These are phyloP conservation scores for Drosophila mayaguana DNA, from an alignment of 2,888 invertebrate genomes.

Conservation along the genomic window DNA sequence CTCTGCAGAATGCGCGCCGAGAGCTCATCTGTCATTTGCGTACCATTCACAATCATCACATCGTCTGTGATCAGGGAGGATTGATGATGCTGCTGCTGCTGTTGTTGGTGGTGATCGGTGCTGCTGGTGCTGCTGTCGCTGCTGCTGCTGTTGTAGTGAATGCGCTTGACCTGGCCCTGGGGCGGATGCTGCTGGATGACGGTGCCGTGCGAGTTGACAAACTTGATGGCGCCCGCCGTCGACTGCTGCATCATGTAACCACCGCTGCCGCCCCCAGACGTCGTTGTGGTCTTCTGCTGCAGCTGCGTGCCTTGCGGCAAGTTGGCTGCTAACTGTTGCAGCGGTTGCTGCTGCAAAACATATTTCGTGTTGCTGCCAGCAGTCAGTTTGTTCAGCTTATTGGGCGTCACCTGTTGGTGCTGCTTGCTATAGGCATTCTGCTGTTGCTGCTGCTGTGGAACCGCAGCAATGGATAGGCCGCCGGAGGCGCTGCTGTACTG, in stretches of 20 bases:
- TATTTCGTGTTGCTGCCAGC: conserved; percentile 64
- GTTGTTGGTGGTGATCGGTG: conserved; percentile 49
- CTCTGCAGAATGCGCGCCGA: conserved; percentile 85
- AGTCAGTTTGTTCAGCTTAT: conserved; percentile 75
- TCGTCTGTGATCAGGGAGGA: conserved; percentile 82
- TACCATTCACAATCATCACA: conserved; percentile 85
- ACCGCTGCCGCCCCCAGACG: conserved; percentile 29
- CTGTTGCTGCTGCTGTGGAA: conserved; percentile 65
- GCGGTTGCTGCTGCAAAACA: conserved; percentile 75
- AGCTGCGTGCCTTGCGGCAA: conserved; percentile 82
- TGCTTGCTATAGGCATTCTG: conserved; percentile 56
- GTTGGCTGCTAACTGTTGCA: conserved; percentile 70
- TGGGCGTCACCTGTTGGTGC: conserved; percentile 60
- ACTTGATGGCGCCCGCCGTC: conserved; percentile 79
- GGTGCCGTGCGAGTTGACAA: conserved; percentile 85
- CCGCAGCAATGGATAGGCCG: conserved; percentile 62
- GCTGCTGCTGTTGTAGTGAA: conserved; percentile 62
- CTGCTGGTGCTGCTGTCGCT: conserved; percentile 45
- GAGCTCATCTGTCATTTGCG: conserved; percentile 85
- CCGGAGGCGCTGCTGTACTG: conserved; percentile 77
- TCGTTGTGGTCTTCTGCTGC: conserved; percentile 74
- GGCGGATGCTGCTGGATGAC: conserved; percentile 83
- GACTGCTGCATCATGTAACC: conserved; percentile 67
- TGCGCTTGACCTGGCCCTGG: conserved; percentile 44
- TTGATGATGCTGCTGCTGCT: conserved; percentile 43